phyloP scores from a whole-genome alignment of 2,113 vertebrate species.

The Macaca nemestrina region DNA sequence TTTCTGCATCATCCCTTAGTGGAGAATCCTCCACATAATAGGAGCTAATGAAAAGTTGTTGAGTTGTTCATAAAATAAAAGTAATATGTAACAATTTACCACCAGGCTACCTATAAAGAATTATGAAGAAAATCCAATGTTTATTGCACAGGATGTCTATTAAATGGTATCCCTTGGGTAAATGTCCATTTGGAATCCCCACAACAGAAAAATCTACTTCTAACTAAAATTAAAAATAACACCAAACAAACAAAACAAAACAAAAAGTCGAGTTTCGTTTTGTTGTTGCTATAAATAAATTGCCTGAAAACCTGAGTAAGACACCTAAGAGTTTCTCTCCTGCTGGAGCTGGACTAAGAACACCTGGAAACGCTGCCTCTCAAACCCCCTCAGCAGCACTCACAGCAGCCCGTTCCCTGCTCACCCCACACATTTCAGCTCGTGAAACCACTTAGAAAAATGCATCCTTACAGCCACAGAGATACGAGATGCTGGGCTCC shows the following conservation, averaged over 20 bases:
- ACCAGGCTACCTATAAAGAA: background rate
- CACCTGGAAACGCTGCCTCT: background rate
- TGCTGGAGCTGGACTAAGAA: background rate
- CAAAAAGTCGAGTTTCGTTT: background rate
- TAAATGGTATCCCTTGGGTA: background rate
- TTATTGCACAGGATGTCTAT: background rate
- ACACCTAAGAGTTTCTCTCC: background rate
- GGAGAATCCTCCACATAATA: background rate
- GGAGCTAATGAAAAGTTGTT: background rate
- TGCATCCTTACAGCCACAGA: background rate
- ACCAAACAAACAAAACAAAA: background rate
- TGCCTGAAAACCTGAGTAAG: background rate
- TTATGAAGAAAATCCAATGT: background rate
- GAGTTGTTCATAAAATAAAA: conserved; percentile 22
- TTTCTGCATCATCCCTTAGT: background rate
- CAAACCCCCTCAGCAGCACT: background rate
- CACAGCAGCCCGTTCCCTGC: background rate
- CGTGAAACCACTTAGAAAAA: conserved; percentile 27
- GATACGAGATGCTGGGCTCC: background rate
- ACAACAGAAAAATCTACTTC: background rate
- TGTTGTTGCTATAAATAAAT: background rate
- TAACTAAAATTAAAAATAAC: background rate
- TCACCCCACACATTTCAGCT: background rate
- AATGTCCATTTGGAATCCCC: conserved; percentile 17
- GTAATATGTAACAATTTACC: background rate